Conservation (phyloP, 2,797 vertebrate genomes). For the Anableps anableps region DNA sequence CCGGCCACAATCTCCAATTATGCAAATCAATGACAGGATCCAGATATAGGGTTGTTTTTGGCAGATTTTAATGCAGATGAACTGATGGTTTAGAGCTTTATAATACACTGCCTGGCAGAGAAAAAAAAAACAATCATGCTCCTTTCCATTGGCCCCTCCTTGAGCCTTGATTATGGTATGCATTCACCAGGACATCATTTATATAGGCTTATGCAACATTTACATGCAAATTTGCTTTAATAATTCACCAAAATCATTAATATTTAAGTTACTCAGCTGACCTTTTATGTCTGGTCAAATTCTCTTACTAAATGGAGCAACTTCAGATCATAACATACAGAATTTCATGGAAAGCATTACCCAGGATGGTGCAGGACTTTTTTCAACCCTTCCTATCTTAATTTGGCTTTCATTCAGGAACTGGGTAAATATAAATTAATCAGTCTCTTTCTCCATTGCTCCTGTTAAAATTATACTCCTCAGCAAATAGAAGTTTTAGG, state of each 20-base stretch:
- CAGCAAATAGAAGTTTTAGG: not conserved
- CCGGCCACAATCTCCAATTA: constrained; percentile 74
- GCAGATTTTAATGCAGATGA: constrained; percentile 71
- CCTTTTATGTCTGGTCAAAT: constrained; percentile 1
- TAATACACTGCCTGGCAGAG: constrained; percentile 40
- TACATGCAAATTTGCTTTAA: not conserved
- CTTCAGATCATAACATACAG: not conserved
- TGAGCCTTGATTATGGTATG: not conserved
- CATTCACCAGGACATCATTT: not conserved
- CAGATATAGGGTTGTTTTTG: constrained; percentile 65
- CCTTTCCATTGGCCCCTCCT: not conserved
- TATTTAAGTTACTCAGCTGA: not conserved
- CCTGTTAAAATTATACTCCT: not conserved
- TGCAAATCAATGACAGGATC: constrained; percentile 65
- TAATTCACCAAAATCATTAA: not conserved
- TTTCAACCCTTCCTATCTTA: not conserved
- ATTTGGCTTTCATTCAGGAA: not conserved
- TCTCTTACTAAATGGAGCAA: not conserved
- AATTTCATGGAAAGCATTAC: not conserved
- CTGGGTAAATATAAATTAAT: not conserved
- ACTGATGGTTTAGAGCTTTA: constrained; percentile 57
- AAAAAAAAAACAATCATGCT: not conserved
- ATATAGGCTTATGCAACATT: not conserved
- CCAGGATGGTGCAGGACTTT: not conserved
- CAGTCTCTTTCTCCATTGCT: not conserved